Evolutionary conservation across 1,140 invertebrate genomes (phyloP).

Genomic region (Eupeodes corollae): DNA sequence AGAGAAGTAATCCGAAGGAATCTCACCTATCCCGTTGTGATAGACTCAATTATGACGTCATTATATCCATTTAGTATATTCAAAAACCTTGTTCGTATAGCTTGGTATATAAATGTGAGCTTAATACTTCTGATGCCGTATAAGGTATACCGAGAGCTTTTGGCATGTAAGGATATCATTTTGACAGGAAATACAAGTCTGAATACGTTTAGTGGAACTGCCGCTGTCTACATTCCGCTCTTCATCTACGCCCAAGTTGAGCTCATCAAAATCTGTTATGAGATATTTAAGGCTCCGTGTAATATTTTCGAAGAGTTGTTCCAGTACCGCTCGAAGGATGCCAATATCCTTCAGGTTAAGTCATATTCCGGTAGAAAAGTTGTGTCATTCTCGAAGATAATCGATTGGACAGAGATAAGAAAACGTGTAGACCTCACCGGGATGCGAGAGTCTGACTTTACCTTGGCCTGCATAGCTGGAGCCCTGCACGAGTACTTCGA

Average conservation of each 20-base stretch:
- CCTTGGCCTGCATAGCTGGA: constrained; percentile 41
- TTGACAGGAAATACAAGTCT: constrained; percentile 33
- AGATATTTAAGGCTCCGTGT: constrained; percentile 45
- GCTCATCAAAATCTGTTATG: constrained; percentile 41
- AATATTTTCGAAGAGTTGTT: constrained; percentile 50
- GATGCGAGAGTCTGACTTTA: constrained; percentile 55
- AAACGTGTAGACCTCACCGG: constrained; percentile 44
- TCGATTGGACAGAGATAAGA: constrained; percentile 41
- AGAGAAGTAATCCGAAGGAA: constrained; percentile 34
- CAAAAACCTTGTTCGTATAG: constrained; percentile 19
- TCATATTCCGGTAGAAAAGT: constrained; percentile 66
- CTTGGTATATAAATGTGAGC: constrained; percentile 28
- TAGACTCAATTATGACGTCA: constrained; percentile 31
- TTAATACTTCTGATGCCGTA: constrained; percentile 35
- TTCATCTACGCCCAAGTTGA: constrained; percentile 44
- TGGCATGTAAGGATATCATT: constrained; percentile 31
- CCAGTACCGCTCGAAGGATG: constrained; percentile 33
- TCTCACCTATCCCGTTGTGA: constrained; percentile 21
- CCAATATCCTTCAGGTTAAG: constrained; percentile 52
- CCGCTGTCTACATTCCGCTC: constrained; percentile 47
- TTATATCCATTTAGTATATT: constrained; percentile 36
- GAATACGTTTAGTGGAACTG: constrained; percentile 36
- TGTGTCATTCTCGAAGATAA: constrained; percentile 59
- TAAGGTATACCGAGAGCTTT: constrained; percentile 35
- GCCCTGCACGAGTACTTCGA: constrained; percentile 24